Percentiles rank a stretch among this genome's conserved stretches.
Conservation (phyloP, 2,888 invertebrate species). For the Agrilus biguttatus region DNA sequence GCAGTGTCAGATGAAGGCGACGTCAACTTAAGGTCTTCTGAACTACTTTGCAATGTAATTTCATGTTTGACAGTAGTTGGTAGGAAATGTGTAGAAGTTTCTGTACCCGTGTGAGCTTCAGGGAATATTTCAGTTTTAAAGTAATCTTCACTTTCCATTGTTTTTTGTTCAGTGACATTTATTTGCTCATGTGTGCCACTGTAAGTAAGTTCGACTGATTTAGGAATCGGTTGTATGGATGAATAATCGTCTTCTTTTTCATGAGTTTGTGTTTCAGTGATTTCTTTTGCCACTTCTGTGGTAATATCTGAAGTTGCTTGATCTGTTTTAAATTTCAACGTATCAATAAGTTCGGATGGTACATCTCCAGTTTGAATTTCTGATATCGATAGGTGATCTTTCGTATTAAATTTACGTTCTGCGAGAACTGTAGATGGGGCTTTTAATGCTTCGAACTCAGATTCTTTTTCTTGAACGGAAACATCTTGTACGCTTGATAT, state of each 20-base stretch:
- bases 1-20: no score
- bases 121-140: constrained; percentile 36
- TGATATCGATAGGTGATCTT: constrained; percentile 44
- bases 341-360: constrained; percentile 35
- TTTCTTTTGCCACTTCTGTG: constrained; percentile 47
- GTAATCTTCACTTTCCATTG: constrained; percentile 49
- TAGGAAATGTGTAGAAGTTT: constrained; percentile 34
- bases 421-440: constrained; percentile 40
- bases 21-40: constrained; percentile 12
- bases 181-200: constrained; percentile 44
- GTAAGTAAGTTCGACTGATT: constrained; percentile 32
- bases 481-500: constrained; percentile 42
- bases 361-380: constrained; percentile 44
- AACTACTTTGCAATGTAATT: constrained; percentile 30
- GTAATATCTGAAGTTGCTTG: constrained; percentile 38
- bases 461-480: constrained; percentile 53
- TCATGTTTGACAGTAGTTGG: constrained; percentile 37
- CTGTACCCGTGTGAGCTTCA: constrained; percentile 37
- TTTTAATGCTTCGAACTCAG: constrained; percentile 35
- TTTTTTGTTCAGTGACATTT: constrained; percentile 45
- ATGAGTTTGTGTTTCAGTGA: constrained; percentile 44
- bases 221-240: constrained; percentile 24
- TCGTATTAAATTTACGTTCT: constrained; percentile 40
- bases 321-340: constrained; percentile 40
- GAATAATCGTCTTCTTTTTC: constrained; percentile 46